These are phyloP conservation scores for Melierax canorus DNA, from an alignment of 2,113 vertebrate species.

Conservation along the genomic window DNA sequence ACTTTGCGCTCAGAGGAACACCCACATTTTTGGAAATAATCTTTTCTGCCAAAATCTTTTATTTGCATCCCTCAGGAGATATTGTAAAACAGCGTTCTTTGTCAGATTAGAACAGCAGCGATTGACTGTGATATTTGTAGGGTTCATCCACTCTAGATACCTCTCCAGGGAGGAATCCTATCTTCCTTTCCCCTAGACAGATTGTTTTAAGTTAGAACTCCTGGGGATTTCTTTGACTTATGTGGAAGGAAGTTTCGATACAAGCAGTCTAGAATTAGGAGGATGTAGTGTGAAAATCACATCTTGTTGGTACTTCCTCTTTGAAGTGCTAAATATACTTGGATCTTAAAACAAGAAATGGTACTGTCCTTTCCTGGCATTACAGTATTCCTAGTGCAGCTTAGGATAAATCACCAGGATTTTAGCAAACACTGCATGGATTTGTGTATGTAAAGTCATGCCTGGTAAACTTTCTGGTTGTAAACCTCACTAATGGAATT, in stretches of 20 bases:
- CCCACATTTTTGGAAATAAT: not conserved
- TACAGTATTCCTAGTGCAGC: not conserved
- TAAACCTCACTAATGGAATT: not conserved
- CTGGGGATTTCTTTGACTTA: conserved; percentile 28
- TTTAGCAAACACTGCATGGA: not conserved
- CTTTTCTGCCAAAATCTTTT: not conserved
- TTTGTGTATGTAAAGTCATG: not conserved
- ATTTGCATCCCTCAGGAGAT: not conserved
- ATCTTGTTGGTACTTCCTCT: not conserved
- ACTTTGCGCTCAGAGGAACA: not conserved
- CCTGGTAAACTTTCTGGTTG: not conserved
- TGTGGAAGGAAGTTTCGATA: not conserved
- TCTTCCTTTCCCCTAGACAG: not conserved
- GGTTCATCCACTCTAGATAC: not conserved
- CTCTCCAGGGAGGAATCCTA: not conserved
- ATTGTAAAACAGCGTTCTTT: not conserved
- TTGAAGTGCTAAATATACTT: not conserved
- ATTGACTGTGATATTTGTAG: conserved; percentile 19
- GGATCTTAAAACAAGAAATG: not conserved
- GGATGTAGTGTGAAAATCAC: not conserved
- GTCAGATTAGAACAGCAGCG: not conserved
- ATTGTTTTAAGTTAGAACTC: not conserved
- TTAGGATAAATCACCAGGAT: not conserved
- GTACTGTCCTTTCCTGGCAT: not conserved
- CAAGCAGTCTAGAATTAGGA: not conserved